These are phyloP conservation scores for Cherax quadricarinatus DNA, from an alignment of 1,140 invertebrate genomes.

Conservation along the genomic window DNA sequence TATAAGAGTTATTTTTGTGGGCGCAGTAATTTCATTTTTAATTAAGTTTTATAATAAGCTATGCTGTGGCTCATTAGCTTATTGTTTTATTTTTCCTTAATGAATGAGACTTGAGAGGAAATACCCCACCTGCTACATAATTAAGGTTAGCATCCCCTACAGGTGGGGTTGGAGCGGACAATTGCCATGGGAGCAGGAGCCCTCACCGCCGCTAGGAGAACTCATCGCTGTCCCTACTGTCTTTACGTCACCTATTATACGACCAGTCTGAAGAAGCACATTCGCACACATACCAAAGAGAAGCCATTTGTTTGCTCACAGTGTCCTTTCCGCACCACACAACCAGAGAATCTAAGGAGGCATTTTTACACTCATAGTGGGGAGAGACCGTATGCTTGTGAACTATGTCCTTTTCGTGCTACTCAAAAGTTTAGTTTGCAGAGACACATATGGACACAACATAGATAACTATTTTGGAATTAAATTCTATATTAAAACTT, in stretches of 20 bases:
- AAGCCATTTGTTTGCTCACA: conserved; percentile 42
- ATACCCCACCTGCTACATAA: conserved; percentile 1
- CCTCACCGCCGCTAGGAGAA: conserved; percentile 17
- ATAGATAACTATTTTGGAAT: background rate
- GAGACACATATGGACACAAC: conserved; percentile 27
- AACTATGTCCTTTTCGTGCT: conserved; percentile 23
- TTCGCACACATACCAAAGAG: conserved; percentile 53
- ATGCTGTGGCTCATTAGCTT: background rate
- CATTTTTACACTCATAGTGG: conserved; percentile 39
- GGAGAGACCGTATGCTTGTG: conserved; percentile 38
- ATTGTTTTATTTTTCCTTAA: background rate
- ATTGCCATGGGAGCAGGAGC: conserved; percentile 6
- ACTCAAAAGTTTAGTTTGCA: conserved; percentile 45
- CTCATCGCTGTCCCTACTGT: conserved; percentile 47
- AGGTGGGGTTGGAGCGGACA: conserved; percentile 39
- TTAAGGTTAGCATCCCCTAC: conserved; percentile 50
- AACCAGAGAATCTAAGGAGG: conserved; percentile 46
- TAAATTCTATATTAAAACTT: no score
- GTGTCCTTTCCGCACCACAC: conserved; percentile 51
- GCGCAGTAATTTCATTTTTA: background rate
- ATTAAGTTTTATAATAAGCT: background rate
- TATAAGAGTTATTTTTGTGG: background rate
- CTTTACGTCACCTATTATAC: conserved; percentile 42
- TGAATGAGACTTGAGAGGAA: background rate
- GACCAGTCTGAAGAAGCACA: conserved; percentile 58